Evolutionary conservation across 2,888 invertebrate species (phyloP), one percentile per base, ranked within the genome.

Genomic region (Nematopogon swammerdamellus): DNA sequence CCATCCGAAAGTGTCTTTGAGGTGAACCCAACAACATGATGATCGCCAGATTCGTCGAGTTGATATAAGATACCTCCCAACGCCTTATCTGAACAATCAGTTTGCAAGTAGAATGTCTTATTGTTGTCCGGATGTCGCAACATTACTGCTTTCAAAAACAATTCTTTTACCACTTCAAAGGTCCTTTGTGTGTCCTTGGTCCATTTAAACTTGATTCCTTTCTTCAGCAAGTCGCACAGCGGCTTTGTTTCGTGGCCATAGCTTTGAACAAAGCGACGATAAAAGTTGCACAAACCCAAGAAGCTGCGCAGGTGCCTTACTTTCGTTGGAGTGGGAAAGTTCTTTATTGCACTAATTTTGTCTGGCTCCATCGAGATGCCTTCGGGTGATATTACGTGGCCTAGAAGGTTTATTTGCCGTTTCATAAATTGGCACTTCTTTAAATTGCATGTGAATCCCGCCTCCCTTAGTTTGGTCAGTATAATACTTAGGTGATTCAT

Each of bases 261-360:
- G 3, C 11, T 8, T 36, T 14, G 4, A 3, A 36, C 14, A 36
- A 36, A 36, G 6, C 36, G 36, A 14, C 36, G 36, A 14, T 36
- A 14, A 14, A 8, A 36, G n/a, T 36, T 36, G 3, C 11, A 14
- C n/a, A 36, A 36, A 3, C 36, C 36, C 8, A 36, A 14, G 11
- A 36, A 36, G 11, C 6, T 14, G 3, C 36, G 8, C 3, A 36
- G 11, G 11, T 62, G 53, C 50, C 53, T 58, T 19, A 56, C 42
- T 20, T 59, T 62, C 36, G 47, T 45, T 1, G 63, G 62, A 10
- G 44, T 25, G 30, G 57, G 53, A 50, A 62, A 63, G 10, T 59
- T 49, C 19, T 43, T 17, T 18, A 64, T 61, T 1, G 56, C 54
- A 16, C 57, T 47, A 1, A 57, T 46, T 25, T 57, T 51, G 43